Evolutionary conservation across 2,797 vertebrate species (phyloP).

Genomic region (Pyrrhura leucotis): DNA sequence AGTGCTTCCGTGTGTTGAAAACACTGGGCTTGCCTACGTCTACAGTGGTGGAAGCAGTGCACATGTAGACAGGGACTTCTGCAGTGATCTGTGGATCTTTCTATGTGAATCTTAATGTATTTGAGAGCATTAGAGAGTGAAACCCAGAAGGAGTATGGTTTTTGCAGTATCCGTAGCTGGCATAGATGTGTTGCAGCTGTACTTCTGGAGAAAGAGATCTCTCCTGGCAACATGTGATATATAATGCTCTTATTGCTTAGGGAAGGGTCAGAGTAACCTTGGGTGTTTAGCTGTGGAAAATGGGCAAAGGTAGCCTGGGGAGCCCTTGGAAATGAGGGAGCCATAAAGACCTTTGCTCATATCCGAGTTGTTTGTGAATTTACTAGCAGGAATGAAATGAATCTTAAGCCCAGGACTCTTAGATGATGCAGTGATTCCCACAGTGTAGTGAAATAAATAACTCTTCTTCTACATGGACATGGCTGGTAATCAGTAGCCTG

Average conservation of each 20-base stretch:
- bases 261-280: not conserved
- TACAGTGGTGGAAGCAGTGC: not conserved
- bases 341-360: not conserved
- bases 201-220: not conserved
- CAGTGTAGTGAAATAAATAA: conserved; percentile 8
- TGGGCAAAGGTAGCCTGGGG: not conserved
- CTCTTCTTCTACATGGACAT: not conserved
- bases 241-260: too few species aligned
- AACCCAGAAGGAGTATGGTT: not conserved
- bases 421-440: not conserved
- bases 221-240: not conserved
- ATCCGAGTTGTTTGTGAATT: not conserved
- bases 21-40: fast-evolving
- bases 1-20: not conserved
- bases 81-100: not conserved
- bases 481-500: not conserved
- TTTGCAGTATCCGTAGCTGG: not conserved
- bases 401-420: not conserved
- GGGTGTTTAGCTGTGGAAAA: not conserved
- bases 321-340: not conserved
- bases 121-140: not conserved
- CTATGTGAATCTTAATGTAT: too few species aligned
- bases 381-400: not conserved
- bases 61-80: not conserved
- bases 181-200: not conserved